Conservation (phyloP, 1,140 invertebrate species). For the Drosophila sulfurigaster region DNA sequence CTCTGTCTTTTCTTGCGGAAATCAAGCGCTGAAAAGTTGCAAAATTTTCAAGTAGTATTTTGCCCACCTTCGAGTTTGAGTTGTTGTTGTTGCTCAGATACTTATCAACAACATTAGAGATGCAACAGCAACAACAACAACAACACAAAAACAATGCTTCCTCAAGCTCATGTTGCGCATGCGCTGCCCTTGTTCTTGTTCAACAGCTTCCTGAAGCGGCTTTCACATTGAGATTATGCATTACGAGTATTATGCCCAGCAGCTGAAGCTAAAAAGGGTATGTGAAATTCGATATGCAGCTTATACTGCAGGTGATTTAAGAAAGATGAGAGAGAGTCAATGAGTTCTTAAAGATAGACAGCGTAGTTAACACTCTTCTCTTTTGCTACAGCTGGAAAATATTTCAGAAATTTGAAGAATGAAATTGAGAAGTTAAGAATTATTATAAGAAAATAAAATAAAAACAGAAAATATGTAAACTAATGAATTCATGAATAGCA, state of each 20-base stretch:
- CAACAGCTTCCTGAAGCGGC: constrained; percentile 11
- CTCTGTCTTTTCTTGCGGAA: constrained; percentile 31
- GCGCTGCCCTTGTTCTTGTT: constrained; percentile 43
- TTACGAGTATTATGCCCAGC: not conserved
- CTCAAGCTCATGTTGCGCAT: constrained; percentile 37
- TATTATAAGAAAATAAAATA: no score
- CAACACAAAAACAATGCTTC: constrained; percentile 7
- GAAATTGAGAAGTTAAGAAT: no score
- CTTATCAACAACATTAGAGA: constrained; percentile 37
- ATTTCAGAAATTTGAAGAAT: no score
- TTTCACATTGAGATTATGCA: constrained; percentile 13
- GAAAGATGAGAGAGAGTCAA: no score
- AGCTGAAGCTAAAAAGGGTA: not conserved
- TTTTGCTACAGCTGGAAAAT: no score
- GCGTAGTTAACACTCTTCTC: no score
- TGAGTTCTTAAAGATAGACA: no score
- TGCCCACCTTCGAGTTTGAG: constrained; percentile 37
- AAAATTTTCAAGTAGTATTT: constrained; percentile 31
- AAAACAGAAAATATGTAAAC: no score
- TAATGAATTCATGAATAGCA: no score
- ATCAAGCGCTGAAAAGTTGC: constrained; percentile 37
- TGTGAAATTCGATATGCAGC: not conserved
- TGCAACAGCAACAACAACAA: constrained; percentile 17
- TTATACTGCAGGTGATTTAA: not conserved
- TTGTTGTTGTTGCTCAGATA: constrained; percentile 21